Evolutionary conservation across 2,797 vertebrate genomes (phyloP).

Genomic region (Coregonus sp.): DNA sequence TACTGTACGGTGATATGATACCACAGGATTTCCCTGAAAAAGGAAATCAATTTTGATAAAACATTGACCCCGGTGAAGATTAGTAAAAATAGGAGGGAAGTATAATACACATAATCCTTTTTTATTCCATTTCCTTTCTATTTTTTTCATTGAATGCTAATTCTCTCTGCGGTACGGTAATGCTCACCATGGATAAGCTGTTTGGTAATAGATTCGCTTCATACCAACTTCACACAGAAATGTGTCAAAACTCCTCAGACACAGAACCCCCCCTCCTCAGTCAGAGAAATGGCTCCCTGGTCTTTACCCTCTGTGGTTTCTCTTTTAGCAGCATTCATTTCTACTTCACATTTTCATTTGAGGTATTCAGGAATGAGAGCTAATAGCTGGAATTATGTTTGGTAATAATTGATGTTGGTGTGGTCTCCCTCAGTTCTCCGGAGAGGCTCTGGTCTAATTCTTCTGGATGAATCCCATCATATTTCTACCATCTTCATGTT

Average conservation of each 20-base stretch:
- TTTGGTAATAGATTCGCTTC: conserved; percentile 79
- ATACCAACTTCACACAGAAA: conserved; percentile 82
- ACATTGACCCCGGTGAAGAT: conserved; percentile 73
- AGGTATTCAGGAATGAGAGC: conserved; percentile 89
- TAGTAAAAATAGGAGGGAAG: conserved; percentile 67
- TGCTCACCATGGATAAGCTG: conserved; percentile 74
- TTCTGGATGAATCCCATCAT: conserved; percentile 87
- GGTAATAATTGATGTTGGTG: conserved; percentile 94
- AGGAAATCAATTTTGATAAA: conserved; percentile 73
- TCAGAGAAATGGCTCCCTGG: conserved; percentile 72
- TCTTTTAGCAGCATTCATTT: conserved; percentile 87
- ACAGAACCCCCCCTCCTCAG: neutral
- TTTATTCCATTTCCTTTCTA: conserved; percentile 61
- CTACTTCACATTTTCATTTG: conserved; percentile 82
- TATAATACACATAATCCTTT: conserved; percentile 70
- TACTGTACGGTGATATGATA: conserved; percentile 51
- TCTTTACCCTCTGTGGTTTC: conserved; percentile 58
- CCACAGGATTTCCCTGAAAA: conserved; percentile 64
- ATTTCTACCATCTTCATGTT: conserved; percentile 86
- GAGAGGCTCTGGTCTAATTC: conserved; percentile 85
- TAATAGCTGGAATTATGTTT: conserved; percentile 96
- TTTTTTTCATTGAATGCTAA: conserved; percentile 62
- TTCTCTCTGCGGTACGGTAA: conserved; percentile 63
- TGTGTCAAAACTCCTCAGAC: conserved; percentile 74
- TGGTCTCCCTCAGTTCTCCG: conserved; percentile 85